Evolutionary conservation across 2,797 vertebrate genomes (phyloP).

Genomic region (Enteromius anoplus): DNA sequence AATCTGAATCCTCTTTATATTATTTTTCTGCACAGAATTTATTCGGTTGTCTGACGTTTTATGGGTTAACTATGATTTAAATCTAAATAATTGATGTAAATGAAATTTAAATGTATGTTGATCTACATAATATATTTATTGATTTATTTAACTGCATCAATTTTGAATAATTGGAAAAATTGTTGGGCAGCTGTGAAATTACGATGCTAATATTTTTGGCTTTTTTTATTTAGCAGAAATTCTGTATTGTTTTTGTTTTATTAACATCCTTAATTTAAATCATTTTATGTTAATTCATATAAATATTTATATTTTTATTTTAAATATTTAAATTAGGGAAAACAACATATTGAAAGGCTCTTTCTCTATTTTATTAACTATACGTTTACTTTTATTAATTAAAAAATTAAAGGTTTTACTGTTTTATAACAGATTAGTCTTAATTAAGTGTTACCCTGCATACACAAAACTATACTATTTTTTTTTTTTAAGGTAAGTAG

Average conservation of each 20-base stretch:
- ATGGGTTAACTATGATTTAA: neutral
- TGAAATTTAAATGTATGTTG: neutral
- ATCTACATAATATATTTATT: neutral
- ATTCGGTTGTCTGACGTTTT: neutral
- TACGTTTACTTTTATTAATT: neutral
- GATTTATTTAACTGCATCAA: neutral
- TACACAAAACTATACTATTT: too few species aligned
- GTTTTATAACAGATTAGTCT: neutral
- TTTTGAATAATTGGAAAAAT: neutral
- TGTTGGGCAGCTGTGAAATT: neutral
- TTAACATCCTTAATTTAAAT: neutral
- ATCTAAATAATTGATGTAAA: neutral
- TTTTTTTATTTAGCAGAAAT: too few species aligned
- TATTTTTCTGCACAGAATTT: neutral
- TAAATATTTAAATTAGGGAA: neutral
- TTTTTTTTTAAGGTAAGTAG: too few species aligned
- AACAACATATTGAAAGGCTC: neutral
- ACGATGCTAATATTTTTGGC: neutral
- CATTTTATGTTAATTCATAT: neutral
- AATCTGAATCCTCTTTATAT: neutral
- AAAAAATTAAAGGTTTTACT: neutral
- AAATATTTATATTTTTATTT: neutral
- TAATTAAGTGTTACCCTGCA: neutral
- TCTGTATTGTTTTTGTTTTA: neutral
- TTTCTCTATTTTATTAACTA: neutral